Evolutionary conservation across 1,140 invertebrate species (phyloP), one percentile per base, ranked within the genome.

Genomic region (Pachyrhynchus sulphureomaculatus): DNA sequence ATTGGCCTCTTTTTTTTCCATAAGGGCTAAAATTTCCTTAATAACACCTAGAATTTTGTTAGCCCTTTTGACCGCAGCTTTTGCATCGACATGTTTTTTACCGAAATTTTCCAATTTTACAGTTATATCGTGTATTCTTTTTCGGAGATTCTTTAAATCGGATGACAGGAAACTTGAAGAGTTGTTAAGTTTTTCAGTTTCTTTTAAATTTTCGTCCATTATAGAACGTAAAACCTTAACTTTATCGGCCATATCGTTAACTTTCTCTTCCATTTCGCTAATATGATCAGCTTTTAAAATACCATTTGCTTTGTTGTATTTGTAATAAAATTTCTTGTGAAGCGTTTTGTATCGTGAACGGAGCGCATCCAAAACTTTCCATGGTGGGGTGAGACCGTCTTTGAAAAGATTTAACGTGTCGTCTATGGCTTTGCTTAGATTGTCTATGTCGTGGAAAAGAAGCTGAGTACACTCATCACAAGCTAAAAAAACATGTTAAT

Each of bases 391-490:
- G 2, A 75, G 41, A 2, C 64, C 66, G n/a, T 62, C 45, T 39
- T 69, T 68, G 18, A 71, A 66, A 2, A 77, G 55, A n/a, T 66
- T 55, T 1, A 73, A 66, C 0, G 76, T 64, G 36, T 78, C 36
- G 10, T 68, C 60, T 18, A 75, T 18, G 18, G 55, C 42, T 20
- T 39, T 32, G 9, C 51, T 59, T 10, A 76, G 39, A n/a, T 59
- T 48, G 36, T 74, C 79, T 44, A 58, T 73, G 23, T 88, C 86
- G 63, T 90, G 82, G 48, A 98, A 81, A 2, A 98, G 79, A 0
- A 90, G 80, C 54, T 91, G 87, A 1, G 92, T 93, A 70, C 96
- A 98, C 45, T 93, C 92, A 72, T 95, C 92, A 76, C 96, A 99
- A 15, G 90, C 92, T 94, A 74, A 10, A 79, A 82, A 36, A 57